Conservation (phyloP, 2,797 vertebrate species). For the Dromococcyx pavoninus region DNA sequence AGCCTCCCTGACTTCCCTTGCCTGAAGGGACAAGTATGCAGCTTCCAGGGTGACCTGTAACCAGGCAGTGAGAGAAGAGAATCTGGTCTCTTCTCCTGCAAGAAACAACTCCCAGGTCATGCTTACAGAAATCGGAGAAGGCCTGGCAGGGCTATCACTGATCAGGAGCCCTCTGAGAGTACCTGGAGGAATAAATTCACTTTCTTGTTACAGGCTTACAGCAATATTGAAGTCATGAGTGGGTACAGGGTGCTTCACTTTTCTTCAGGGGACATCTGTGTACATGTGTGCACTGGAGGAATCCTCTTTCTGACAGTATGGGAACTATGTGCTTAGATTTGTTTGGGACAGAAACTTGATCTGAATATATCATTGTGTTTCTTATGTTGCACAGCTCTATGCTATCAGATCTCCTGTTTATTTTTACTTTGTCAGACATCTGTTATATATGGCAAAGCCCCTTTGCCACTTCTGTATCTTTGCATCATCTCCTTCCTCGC, state of each 20-base stretch:
- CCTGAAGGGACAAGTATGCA: background rate
- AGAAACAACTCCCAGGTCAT: background rate
- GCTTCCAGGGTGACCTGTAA: background rate
- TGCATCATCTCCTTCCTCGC: background rate
- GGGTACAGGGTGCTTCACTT: background rate
- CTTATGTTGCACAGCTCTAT: background rate
- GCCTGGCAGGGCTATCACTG: background rate
- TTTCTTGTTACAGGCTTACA: background rate
- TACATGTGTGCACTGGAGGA: background rate
- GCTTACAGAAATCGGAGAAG: background rate
- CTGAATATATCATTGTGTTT: background rate
- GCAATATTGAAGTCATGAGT: background rate
- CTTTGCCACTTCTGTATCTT: background rate
- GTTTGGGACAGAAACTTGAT: background rate
- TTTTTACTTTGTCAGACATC: background rate
- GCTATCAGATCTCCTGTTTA: background rate
- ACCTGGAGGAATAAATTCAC: background rate
- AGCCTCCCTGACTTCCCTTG: background rate
- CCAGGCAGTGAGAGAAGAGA: background rate
- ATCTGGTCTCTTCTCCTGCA: background rate
- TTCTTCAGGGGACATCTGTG: background rate
- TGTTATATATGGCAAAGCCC: background rate
- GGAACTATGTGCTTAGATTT: background rate
- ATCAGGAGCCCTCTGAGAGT: background rate
- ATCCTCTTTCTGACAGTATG: background rate